Evolutionary conservation across 2,113 vertebrate genomes (phyloP).

Genomic region (Oncorhynchus clarkii): DNA sequence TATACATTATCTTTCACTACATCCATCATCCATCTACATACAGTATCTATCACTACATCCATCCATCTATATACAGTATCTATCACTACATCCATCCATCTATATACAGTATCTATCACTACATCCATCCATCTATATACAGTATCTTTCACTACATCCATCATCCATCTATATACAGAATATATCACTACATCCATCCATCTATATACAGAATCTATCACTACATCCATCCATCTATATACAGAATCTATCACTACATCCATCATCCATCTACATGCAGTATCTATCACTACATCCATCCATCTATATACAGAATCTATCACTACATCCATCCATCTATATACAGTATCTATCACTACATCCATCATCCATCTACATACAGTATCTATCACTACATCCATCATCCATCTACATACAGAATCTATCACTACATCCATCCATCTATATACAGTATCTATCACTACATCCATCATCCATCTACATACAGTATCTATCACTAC

Average conservation of each 20-base stretch:
- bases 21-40: constrained; percentile 26
- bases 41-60: background rate
- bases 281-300: constrained; percentile 52
- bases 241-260: constrained; percentile 44
- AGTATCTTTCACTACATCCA: constrained; percentile 46
- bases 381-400: background rate
- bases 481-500: no score
- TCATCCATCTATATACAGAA: constrained; percentile 49
- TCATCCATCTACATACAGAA: constrained; percentile 32
- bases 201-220: constrained; percentile 1
- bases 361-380: constrained; percentile 30
- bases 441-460: constrained; percentile 51
- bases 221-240: constrained; percentile 38
- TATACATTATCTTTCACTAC: constrained; percentile 44
- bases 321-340: constrained; percentile 30
- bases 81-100: constrained; percentile 48
- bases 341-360: background rate
- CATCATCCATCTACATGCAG: constrained; percentile 9
- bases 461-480: constrained; percentile 7
- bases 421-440: constrained; percentile 17
- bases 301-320: constrained; percentile 5
- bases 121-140: constrained; percentile 44
- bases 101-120: no score
- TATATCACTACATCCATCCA: constrained; percentile 36
- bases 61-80: constrained; percentile 50